Base-by-base conservation (phyloP, 1,140 invertebrate species). In the Zaprionus nigranus region DNA sequence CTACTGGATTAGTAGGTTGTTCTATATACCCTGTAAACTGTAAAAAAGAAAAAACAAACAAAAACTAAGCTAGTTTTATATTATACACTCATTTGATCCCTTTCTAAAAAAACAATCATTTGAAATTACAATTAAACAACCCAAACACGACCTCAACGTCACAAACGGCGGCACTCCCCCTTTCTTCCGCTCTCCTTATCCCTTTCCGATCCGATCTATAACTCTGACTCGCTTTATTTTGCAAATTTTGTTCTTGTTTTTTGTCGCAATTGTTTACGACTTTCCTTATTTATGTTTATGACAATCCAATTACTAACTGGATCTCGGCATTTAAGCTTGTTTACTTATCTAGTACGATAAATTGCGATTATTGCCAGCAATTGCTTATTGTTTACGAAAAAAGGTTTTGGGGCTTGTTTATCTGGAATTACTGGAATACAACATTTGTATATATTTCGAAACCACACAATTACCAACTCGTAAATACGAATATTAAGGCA, bases 261-360 rank as follows among this genome's bases (percentile, higher is more conserved):
- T 57, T 46, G 53, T 11, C 53, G 22, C 56, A 20, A 7, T 65
- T 64, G 62, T 59, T 65, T 56, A 72, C 28, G 51, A 54, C 53
- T 66, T 75, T 82, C 60, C 69, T 78, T 81, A 53, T 81, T 24
- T 20, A 59, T 71, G 43, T 73, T 68, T 69, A 69, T 49, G 64
- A 24, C 57, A 36, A 11, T 58, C 40, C 43, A 75, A 67, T 62
- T 43, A 54, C 30, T 40, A 79, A 75, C 78, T 75, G 59, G 65
- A 79, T 79, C 56, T 74, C 26, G 40, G 40, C 57, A 57, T 51
- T 51, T 74, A 61, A 62, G 36, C 46, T 51, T 60, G 65, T 9
- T 62, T 66, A 54, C 65, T 75, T 65, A 64, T 81, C 73, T 36
- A 36, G 56, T 54, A 49, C 17, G 51, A 30, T 54, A 46, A 61